Base-by-base conservation (phyloP, 1,140 invertebrate genomes). In the Nixonia krombeini region DNA sequence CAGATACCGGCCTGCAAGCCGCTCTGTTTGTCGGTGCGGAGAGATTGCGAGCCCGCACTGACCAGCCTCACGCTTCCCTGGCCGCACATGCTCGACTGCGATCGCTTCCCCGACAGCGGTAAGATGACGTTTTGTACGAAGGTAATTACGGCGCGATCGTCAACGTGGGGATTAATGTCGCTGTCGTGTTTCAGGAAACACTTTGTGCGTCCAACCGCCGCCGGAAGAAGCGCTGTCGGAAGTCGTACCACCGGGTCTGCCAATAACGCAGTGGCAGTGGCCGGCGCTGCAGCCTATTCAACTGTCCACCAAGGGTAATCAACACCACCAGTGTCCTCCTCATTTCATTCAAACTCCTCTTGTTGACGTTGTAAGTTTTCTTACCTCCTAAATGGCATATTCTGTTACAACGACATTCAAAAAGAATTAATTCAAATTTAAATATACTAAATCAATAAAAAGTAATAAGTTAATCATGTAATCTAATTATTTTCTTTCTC, bases 1-100 rank as follows among this genome's bases (percentile, higher is more conserved):
- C 92, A 94, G 15, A 94, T 98, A 56, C 93, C 93, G 40, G 93
- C 94, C 2, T 97, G 96, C 85, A 89, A 93, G 63, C 90, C 91
- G 1, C 88, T 96, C 33, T 97, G 95, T 84, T 90, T 95, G 70
- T 90, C 90, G 31, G 94, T 96, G 0, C 88, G 89, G 56, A 86
- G 87, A 33, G 90, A 92, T 52, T 98, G 96, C 84, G 86, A 91
- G 41, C 89, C 92, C 0, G 90, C 94, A 7, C 84, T 96, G 49
- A 87, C 89, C 51, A 87, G 88, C 23, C 90, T 94, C 75, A 87
- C 88, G 29, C 85, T 92, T 73, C 81, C 89, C 10, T 93, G 92
- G 94, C 91, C 93, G 8, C 82, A 88, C 15, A 88, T 90, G 57
- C 86, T 97, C 3, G 92, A 96, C 81, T 97, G 96, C 78, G 74